Base-by-base conservation (phyloP, 2,888 invertebrate genomes). In the Parnassius orleans region DNA sequence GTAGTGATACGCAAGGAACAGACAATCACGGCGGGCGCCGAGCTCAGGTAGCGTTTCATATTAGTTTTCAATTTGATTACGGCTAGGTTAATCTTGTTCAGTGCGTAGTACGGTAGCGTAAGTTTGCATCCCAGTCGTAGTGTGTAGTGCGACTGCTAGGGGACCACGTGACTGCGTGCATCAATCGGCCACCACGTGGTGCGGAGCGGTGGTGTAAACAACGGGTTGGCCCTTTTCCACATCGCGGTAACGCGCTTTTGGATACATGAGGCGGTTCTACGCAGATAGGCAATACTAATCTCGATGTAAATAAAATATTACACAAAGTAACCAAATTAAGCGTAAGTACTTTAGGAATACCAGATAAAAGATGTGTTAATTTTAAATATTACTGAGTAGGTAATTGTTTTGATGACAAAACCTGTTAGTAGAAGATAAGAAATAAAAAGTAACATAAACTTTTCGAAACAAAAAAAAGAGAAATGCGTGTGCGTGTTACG, bases 21-120 rank as follows among this genome's bases (percentile, higher is more conserved):
- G 78, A 78, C 79, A 78, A 80, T 82, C 81, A 88, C 90, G 88
- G 85, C 87, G 81, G 81, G 77, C 86, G 81, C 84, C 86, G 88
- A 86, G 87, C 86, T 85, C 84, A 87, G 90, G 90, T 90, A 87
- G 77, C 78, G 78, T 84, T 81, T 82, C 76, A 69, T 80, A 81
- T 84, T 78, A 80, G 81, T 86, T 87, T 88, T 86, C 77, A 76
- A 83, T 83, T 76, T 84, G 80, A 84, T 82, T 84, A 84, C 74
- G 70, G 70, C 71, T 78, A 72, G 75, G 72, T 72, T 77, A 75
- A 79, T 83, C 78, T 74, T 72, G 73, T 77, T 76, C 67, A 69
- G 70, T 66, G 69, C 70, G 62, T 70, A 67, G 68, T 69, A 68
- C 66, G 61, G 61, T 63, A 67, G 67, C 64, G 58, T 61, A 66